Conservation (phyloP, 2,113 vertebrate species). For the Chionodraco myersi region DNA sequence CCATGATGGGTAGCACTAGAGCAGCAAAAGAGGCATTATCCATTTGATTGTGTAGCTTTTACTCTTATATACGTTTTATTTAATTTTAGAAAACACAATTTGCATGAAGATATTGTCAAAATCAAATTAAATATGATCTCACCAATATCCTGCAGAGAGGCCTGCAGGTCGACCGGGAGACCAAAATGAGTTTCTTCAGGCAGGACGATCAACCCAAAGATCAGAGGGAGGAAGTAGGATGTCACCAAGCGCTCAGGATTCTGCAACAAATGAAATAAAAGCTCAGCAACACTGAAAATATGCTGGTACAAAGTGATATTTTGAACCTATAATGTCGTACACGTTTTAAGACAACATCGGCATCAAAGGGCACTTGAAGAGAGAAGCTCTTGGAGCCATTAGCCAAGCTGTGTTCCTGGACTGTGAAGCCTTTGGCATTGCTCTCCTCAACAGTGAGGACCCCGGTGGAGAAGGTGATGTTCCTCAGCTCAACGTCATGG, state of each 20-base stretch:
- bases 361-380: constrained; percentile 79
- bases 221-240: constrained; percentile 65
- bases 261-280: constrained; percentile 37
- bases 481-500: too few species aligned
- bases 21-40: accelerated
- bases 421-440: constrained; percentile 66
- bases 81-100: too few species aligned
- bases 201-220: constrained; percentile 74
- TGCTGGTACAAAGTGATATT: neutral
- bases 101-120: neutral
- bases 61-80: too few species aligned
- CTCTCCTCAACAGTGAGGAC: too few species aligned
- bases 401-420: constrained; percentile 64
- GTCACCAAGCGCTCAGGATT: constrained; percentile 61
- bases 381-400: constrained; percentile 80
- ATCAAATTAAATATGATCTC: constrained; percentile 13
- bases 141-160: constrained; percentile 74
- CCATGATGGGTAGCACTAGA: constrained; percentile 73
- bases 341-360: constrained; percentile 74
- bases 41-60: neutral
- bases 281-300: neutral
- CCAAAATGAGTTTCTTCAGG: constrained; percentile 76
- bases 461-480: too few species aligned
- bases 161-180: constrained; percentile 50
- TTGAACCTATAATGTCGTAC: constrained; percentile 60